These are phyloP conservation scores for Alces alces DNA, from an alignment of 2,113 vertebrate species.

Conservation along the genomic window DNA sequence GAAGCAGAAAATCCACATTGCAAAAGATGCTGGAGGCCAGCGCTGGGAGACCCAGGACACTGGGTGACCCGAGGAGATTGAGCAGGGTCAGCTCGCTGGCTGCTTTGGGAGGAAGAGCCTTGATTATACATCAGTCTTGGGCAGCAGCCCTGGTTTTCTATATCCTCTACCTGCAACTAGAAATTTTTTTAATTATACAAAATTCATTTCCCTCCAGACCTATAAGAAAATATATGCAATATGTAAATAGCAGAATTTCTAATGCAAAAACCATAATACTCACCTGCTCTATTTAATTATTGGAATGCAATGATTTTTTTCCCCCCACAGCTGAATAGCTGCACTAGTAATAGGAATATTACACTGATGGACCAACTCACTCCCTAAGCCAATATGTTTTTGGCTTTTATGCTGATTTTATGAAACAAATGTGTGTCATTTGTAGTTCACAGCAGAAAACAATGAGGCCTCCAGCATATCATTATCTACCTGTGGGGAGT, in stretches of 20 bases:
- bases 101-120: background rate
- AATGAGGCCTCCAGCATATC: background rate
- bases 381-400: constrained; percentile 61
- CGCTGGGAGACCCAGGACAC: background rate
- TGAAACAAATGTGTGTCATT: constrained; percentile 60
- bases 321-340: background rate
- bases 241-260: constrained; percentile 39
- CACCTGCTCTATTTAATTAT: constrained; percentile 55
- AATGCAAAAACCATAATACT: background rate
- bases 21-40: background rate
- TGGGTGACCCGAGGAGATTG: fast-evolving
- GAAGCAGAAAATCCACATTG: background rate
- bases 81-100: background rate
- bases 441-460: constrained; percentile 52
- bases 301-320: background rate
- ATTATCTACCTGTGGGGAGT: background rate
- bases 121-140: background rate
- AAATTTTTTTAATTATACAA: constrained; percentile 26
- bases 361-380: constrained; percentile 53
- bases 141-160: background rate
- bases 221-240: constrained; percentile 1
- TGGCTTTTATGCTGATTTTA: constrained; percentile 69
- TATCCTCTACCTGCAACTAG: background rate
- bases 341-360: constrained; percentile 54
- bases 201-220: constrained; percentile 38